Evolutionary conservation across 2,888 invertebrate species (phyloP).

Genomic region (Parochlus steinenii): DNA sequence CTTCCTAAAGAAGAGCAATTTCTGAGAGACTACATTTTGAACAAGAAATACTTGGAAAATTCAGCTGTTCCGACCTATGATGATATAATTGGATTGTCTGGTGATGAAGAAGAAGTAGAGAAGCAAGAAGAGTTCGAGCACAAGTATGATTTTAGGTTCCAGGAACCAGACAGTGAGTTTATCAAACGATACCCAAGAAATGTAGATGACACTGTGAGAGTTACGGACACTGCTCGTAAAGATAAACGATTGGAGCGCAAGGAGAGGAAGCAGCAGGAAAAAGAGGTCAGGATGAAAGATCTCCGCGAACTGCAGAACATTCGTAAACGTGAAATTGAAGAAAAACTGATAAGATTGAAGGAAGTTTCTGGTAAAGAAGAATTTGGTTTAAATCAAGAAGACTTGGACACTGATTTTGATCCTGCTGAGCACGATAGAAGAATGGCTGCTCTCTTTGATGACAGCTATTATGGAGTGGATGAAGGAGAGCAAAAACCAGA

Average conservation of each 20-base stretch:
- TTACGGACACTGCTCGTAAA: conserved; percentile 61
- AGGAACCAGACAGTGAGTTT: conserved; percentile 89
- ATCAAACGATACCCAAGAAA: conserved; percentile 86
- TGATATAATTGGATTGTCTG: conserved; percentile 51
- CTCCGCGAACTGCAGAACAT: conserved; percentile 71
- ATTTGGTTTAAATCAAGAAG: conserved; percentile 40
- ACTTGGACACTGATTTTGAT: conserved; percentile 83
- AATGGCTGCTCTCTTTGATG: conserved; percentile 75
- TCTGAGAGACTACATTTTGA: conserved; percentile 79
- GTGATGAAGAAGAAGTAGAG: conserved; percentile 63
- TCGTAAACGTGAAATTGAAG: conserved; percentile 77
- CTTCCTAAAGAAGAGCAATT: conserved; percentile 76
- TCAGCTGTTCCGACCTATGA: conserved; percentile 43
- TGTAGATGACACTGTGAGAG: conserved; percentile 64
- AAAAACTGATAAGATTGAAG: conserved; percentile 71
- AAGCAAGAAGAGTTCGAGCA: conserved; percentile 82
- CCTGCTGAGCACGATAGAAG: conserved; percentile 70
- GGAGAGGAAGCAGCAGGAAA: conserved; percentile 60
- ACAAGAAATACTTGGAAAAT: conserved; percentile 47
- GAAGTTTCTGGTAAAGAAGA: conserved; percentile 72
- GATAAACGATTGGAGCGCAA: conserved; percentile 59
- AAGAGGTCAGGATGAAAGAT: conserved; percentile 67
- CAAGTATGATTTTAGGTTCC: conserved; percentile 90
- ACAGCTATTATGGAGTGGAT: conserved; percentile 65
- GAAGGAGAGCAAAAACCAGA: conserved; percentile 62